These are phyloP conservation scores for Aphrophora alni DNA, from an alignment of 2,888 invertebrate species.

Conservation along the genomic window DNA sequence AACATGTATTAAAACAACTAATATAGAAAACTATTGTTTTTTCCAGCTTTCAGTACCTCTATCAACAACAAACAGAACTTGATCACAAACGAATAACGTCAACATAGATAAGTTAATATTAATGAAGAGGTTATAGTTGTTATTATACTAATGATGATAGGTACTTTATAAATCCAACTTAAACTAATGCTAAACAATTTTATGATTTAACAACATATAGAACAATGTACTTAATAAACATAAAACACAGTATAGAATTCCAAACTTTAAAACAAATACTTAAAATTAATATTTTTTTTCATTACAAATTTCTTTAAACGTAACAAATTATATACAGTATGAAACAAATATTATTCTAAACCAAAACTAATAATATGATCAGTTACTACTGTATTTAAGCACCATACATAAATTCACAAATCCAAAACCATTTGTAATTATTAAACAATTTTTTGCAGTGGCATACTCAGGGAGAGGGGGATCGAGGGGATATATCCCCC, in stretches of 20 bases:
- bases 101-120: no score
- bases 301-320: background rate
- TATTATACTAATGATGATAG: background rate
- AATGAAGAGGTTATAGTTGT: background rate
- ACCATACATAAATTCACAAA: background rate
- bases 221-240: background rate
- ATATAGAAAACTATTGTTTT: no score
- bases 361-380: background rate
- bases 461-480: no score
- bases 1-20: no score
- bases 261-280: background rate
- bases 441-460: background rate
- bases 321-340: background rate
- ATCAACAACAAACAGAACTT: no score
- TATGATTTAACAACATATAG: background rate
- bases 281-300: background rate
- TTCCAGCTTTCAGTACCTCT: no score
- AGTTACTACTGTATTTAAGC: background rate
- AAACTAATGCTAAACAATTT: background rate
- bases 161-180: background rate
- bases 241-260: background rate
- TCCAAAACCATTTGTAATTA: background rate
- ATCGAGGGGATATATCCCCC: no score
- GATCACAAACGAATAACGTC: no score
- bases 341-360: background rate